Evolutionary conservation across 2,888 invertebrate genomes (phyloP), one percentile per base, ranked within the genome.

Genomic region (Cantharis lateralis): DNA sequence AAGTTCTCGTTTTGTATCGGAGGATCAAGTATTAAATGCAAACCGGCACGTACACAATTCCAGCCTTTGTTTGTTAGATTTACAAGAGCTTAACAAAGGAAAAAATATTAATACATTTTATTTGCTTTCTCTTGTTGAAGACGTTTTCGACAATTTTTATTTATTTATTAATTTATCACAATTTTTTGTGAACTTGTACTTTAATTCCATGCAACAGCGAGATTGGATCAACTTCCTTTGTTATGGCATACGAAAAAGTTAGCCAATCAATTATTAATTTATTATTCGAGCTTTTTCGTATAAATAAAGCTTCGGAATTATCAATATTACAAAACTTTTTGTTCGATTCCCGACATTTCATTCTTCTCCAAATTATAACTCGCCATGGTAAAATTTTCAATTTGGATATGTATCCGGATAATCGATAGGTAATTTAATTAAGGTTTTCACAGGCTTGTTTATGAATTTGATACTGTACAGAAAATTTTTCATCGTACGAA

Each of bases 61-160:
- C 62, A 48, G 68, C 62, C 76, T 77, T 77, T 77, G 76, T 77
- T 77, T 62, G 73, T 48, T 16, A 70, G 72, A 68, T 72, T 72
- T 70, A 66, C 70, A 28, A 71, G 71, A 18, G 72, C 62, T 72
- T 76, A 69, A 69, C 69, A 32, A 26, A 26, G 69, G 20, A 69
- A 69, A 69, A 69, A 28, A n/a, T 20, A 15, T 68, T 69, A 69
- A 32, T 32, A 32, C 32, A 32, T 32, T 64, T 64, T 64, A 20
- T 64, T 64, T 64, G 20, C 16, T 64, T 64, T 20, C 20, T 64
- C 64, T 20, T 20, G 64, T 18, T 64, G 5, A 13, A 16, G 20
- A 64, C 64, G 16, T 18, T 20, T 64, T 20, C 16, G 20, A 64
- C 64, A 18, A 13, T 16, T 64, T 62, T 13, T 20, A 32, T 32